Conservation (phyloP, 2,797 vertebrate species). For the Tenualosa ilisha region DNA sequence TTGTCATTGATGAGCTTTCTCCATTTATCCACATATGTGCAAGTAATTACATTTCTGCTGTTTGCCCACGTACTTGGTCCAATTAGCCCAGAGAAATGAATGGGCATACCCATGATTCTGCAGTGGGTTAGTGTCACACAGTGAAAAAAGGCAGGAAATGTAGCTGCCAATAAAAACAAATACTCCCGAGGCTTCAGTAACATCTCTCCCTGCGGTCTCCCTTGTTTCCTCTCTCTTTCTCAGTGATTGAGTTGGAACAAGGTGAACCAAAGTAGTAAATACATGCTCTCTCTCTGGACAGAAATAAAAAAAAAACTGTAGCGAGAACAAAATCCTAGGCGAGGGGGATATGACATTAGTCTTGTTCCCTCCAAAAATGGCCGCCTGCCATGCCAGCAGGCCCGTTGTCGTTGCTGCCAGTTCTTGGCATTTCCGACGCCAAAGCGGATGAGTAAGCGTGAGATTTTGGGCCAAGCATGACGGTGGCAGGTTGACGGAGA, state of each 20-base stretch:
- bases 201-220: too few species aligned
- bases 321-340: neutral
- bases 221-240: neutral
- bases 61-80: too few species aligned
- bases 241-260: neutral
- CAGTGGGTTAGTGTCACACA: too few species aligned
- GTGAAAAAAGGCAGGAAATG: too few species aligned
- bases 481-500: slow-evolving; percentile 32
- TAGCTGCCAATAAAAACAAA: neutral
- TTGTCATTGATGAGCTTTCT: too few species aligned
- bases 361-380: slow-evolving; percentile 27
- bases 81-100: too few species aligned
- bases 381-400: slow-evolving; percentile 35
- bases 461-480: slow-evolving; percentile 17
- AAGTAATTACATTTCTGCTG: too few species aligned
- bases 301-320: neutral
- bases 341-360: slow-evolving; percentile 49
- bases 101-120: too few species aligned
- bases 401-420: slow-evolving; percentile 12
- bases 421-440: slow-evolving; percentile 28
- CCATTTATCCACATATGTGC: too few species aligned
- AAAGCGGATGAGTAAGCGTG: neutral
- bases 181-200: neutral
- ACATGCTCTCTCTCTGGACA: neutral
- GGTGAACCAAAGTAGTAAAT: neutral